Evolutionary conservation across 1,140 invertebrate genomes (phyloP).

Genomic region (Rhyacophila brunnea): DNA sequence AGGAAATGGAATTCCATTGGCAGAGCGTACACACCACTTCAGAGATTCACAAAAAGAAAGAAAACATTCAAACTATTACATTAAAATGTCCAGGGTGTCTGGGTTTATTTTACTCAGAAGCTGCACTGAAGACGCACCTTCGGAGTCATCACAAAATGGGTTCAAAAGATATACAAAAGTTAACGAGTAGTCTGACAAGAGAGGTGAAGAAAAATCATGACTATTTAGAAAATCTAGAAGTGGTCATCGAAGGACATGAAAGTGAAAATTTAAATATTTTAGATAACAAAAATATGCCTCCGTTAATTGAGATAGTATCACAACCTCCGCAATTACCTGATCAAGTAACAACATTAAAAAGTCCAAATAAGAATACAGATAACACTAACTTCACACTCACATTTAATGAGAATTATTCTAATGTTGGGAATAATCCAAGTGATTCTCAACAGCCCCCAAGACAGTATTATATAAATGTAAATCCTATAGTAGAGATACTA

Average conservation of each 20-base stretch:
- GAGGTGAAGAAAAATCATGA: slow-evolving; percentile 47
- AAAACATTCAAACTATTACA: slow-evolving; percentile 46
- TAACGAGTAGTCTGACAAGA: slow-evolving; percentile 49
- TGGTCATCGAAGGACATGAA: slow-evolving; percentile 25
- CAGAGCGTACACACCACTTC: slow-evolving; percentile 45
- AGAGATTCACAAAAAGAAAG: slow-evolving; percentile 45
- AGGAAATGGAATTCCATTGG: slow-evolving; percentile 52
- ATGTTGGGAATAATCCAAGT: not conserved
- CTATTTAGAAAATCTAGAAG: slow-evolving; percentile 36
- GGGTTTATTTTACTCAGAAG: slow-evolving; percentile 46
- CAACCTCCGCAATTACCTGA: slow-evolving; percentile 1
- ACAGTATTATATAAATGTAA: too few species aligned
- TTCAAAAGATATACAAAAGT: slow-evolving; percentile 50
- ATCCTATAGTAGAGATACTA: too few species aligned
- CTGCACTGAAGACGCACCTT: slow-evolving; percentile 46
- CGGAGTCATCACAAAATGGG: slow-evolving; percentile 54
- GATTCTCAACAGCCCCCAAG: too few species aligned
- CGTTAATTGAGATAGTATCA: slow-evolving; percentile 15
- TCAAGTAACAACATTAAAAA: not conserved
- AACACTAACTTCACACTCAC: too few species aligned
- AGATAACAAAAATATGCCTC: slow-evolving; percentile 20
- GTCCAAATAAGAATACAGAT: too few species aligned
- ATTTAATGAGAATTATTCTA: too few species aligned
- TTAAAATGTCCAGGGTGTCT: slow-evolving; percentile 49
- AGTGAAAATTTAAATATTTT: slow-evolving; percentile 28